phyloP scores from a whole-genome alignment of 2,797 vertebrate species.

The Leptoclinus maculatus region DNA sequence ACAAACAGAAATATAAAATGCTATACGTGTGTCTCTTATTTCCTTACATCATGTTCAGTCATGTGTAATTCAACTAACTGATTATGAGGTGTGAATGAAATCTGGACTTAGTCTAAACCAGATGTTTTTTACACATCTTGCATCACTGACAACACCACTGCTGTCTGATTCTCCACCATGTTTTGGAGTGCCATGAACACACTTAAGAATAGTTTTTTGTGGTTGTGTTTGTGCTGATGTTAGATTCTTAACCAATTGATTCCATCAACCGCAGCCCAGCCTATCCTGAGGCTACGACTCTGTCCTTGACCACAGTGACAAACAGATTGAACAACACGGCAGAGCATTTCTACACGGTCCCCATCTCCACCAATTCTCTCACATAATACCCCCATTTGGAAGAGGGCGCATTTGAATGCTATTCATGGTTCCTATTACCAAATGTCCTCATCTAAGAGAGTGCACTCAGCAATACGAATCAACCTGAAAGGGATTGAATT shows the following conservation, averaged over 20 bases:
- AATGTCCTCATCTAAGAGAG: constrained; percentile 82
- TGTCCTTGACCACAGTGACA: constrained; percentile 59
- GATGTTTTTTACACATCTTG: constrained; percentile 21
- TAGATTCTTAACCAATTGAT: constrained; percentile 39
- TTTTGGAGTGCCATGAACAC: constrained; percentile 21
- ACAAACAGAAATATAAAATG: constrained; percentile 1
- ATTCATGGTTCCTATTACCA: constrained; percentile 86
- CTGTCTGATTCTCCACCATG: background rate
- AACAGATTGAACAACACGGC: constrained; percentile 49
- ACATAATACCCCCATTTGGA: constrained; percentile 70
- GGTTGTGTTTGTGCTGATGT: constrained; percentile 15
- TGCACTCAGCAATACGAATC: constrained; percentile 72
- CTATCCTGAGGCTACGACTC: constrained; percentile 31
- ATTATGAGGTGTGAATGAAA: constrained; percentile 62
- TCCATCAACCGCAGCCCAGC: constrained; percentile 14
- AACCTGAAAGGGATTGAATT: constrained; percentile 74
- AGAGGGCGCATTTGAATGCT: constrained; percentile 84
- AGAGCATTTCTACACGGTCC: constrained; percentile 49
- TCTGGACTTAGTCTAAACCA: constrained; percentile 26
- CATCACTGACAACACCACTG: constrained; percentile 7
- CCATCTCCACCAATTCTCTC: constrained; percentile 56
- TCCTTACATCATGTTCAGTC: constrained; percentile 22
- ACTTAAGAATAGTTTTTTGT: constrained; percentile 23
- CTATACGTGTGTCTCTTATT: background rate
- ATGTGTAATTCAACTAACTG: constrained; percentile 32